Evolutionary conservation across 1,140 invertebrate species (phyloP).

Genomic region (Delia radicum): DNA sequence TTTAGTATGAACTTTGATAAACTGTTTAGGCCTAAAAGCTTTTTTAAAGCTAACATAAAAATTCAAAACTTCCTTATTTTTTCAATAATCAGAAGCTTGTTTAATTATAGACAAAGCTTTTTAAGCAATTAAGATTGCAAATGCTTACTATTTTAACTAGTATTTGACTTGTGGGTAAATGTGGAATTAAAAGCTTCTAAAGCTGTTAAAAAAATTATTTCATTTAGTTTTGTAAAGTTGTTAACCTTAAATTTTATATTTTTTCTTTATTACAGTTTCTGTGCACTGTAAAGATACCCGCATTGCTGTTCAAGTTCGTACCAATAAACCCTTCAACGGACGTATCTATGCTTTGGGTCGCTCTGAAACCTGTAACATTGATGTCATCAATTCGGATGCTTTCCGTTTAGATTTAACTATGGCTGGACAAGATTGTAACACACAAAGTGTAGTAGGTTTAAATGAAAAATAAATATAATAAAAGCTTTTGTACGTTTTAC

Average conservation of each 20-base stretch:
- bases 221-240: background rate
- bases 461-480: no score
- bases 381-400: constrained; percentile 87
- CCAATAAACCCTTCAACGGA: constrained; percentile 92
- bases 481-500: background rate
- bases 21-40: no score
- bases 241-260: no score
- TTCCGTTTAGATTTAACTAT: constrained; percentile 91
- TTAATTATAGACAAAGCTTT: no score
- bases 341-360: constrained; percentile 89
- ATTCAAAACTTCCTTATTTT: no score
- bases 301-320: constrained; percentile 88
- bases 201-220: background rate
- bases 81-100: no score
- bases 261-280: constrained; percentile 67
- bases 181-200: no score
- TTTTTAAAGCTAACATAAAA: no score
- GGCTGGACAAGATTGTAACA: constrained; percentile 92
- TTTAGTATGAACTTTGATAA: no score
- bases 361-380: constrained; percentile 92
- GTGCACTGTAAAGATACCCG: constrained; percentile 93
- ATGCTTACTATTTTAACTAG: no score
- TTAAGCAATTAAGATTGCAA: no score
- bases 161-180: no score
- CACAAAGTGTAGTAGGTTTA: constrained; percentile 79